These are phyloP conservation scores for Dryadula phaetusa DNA, from an alignment of 2,888 invertebrate genomes.

Conservation along the genomic window DNA sequence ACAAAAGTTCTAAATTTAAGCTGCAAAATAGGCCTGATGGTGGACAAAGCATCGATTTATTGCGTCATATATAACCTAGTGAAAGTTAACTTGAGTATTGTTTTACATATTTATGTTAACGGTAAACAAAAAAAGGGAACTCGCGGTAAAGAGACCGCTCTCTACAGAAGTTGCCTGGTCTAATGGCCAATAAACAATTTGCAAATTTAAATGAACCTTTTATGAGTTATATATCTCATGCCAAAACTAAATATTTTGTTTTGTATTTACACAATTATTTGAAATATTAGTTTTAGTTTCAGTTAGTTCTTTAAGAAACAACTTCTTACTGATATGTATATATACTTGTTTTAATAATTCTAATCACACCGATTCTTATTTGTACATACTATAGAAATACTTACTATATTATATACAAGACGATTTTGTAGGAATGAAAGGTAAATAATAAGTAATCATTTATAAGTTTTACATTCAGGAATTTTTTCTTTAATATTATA, in stretches of 20 bases:
- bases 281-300: not conserved
- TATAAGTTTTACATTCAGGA: no score
- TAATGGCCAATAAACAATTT: slow-evolving; percentile 68
- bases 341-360: not conserved
- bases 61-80: slow-evolving; percentile 79
- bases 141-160: slow-evolving; percentile 59
- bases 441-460: no score
- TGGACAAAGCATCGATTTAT: slow-evolving; percentile 71
- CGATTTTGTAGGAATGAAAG: no score
- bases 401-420: not conserved
- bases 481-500: no score
- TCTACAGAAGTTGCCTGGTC: slow-evolving; percentile 70
- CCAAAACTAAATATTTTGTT: slow-evolving; percentile 36
- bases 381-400: not conserved
- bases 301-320: not conserved
- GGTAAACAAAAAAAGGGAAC: slow-evolving; percentile 67
- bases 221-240: slow-evolving; percentile 47
- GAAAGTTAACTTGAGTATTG: slow-evolving; percentile 73
- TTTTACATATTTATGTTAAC: slow-evolving; percentile 66
- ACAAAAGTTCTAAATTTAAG: slow-evolving; percentile 63
- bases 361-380: not conserved
- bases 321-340: not conserved
- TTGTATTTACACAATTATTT: slow-evolving; percentile 27
- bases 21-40: slow-evolving; percentile 57
- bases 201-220: slow-evolving; percentile 65